Evolutionary conservation across 92 coral and sea anemone genomes (phyloP).

Genomic region (Porites rus): DNA sequence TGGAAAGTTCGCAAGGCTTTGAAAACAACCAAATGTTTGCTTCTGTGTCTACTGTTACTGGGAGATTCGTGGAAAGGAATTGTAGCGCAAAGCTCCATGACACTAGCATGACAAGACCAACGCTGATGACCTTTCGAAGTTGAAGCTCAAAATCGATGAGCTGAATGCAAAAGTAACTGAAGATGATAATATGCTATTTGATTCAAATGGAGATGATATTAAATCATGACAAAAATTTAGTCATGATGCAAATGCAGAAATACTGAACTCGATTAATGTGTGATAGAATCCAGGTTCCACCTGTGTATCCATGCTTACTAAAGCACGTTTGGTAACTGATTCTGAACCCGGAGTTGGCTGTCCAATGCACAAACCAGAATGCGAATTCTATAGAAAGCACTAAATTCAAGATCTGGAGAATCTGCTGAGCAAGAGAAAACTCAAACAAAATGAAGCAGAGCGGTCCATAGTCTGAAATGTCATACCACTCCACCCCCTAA

Average conservation of each 20-base stretch:
- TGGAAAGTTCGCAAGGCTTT: background rate
- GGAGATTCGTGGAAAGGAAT: constrained; percentile 45
- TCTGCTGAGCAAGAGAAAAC: too few relatives aligned
- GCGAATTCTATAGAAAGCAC: too few relatives aligned
- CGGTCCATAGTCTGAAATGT: too few relatives aligned
- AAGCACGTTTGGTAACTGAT: too few relatives aligned
- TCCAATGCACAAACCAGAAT: too few relatives aligned
- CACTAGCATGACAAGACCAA: constrained; percentile 40
- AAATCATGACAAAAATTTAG: constrained; percentile 29
- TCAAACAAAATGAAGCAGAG: too few relatives aligned
- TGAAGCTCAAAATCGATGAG: constrained; percentile 33
- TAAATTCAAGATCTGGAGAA: too few relatives aligned
- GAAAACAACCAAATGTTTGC: constrained; percentile 30
- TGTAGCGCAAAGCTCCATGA: constrained; percentile 46
- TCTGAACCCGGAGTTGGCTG: too few relatives aligned
- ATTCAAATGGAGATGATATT: constrained; percentile 21
- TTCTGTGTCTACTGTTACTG: constrained; percentile 48
- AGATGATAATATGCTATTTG: constrained; percentile 43
- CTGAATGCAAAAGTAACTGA: constrained; percentile 39
- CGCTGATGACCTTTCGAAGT: constrained; percentile 42
- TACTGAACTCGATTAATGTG: too few relatives aligned
- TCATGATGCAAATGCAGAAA: constrained; percentile 21
- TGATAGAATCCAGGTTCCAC: too few relatives aligned
- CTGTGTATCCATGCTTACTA: too few relatives aligned
- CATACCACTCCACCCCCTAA: too few relatives aligned